Evolutionary conservation across 2,113 vertebrate species (phyloP), one percentile per base, ranked within the genome.

Genomic region (Odontophorus gujanensis): DNA sequence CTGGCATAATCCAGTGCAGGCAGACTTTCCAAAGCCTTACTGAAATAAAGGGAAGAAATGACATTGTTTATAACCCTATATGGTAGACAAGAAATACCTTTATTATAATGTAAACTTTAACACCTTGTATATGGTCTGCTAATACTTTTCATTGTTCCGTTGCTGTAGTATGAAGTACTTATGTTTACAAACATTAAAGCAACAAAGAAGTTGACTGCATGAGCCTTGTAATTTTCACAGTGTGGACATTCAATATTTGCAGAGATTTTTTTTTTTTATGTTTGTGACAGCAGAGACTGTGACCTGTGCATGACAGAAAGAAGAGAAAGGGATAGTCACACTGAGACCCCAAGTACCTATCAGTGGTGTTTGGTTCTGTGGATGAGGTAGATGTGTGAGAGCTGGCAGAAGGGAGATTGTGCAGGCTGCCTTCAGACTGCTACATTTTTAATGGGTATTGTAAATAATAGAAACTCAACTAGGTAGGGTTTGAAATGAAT

Each of bases 131-230:
- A 2, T 7, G 19, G 4, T 74, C 43, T 78, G 38, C 9, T 79
- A 68, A 32, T 22, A 4, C 0, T 0, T 0, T 38, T 59, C 59
- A 11, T 43, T 63, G n/a, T 18, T 63, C n/a, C 4, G 3, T 24
- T 85, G 36, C 34, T 43, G 45, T n/a, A n/a, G 18, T 57, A 48
- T 75, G 48, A 25, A 5, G 3, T 71, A 81, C 18, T 81, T 42
- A 26, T 6, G 48, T 63, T 57, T 42, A 26, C 0, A 72, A 5
- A 17, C 75, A 68, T 20, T 65, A 75, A 81, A 68, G 5, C 32
- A 59, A 16, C 42, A 78, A 38, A 69, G 45, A 73, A 76, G 50
- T 38, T 47, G 82, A 59, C 15, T 22, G 10, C 3, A 26, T 3
- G 25, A 50, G 47, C 28, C n/a, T 53, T 62, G 42, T 66, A 45